phyloP scores from a whole-genome alignment of 2,888 invertebrate genomes.

The Sinohyriopsis cumingii region DNA sequence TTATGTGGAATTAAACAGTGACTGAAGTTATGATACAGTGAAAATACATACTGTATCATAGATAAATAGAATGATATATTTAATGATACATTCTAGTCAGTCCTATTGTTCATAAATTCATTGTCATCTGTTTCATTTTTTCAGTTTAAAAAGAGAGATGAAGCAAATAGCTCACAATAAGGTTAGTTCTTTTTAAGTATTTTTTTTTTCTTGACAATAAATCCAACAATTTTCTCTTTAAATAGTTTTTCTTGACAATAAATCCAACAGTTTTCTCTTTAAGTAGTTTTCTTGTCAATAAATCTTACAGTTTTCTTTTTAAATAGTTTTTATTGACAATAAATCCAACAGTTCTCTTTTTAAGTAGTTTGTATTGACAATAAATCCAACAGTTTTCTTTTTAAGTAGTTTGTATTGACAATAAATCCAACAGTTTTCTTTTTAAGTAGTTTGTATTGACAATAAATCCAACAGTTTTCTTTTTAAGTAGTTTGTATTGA shows the following conservation, averaged over 20 bases:
- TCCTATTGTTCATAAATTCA: not conserved
- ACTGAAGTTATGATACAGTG: no score
- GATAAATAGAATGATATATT: no score
- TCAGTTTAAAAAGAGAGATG: slow-evolving; percentile 95
- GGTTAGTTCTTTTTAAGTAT: slow-evolving; percentile 41
- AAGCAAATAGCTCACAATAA: slow-evolving; percentile 61
- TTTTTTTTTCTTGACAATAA: not conserved
- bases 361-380: not conserved
- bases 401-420: not conserved
- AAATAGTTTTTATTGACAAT: slow-evolving; percentile 1
- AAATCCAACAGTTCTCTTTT: not conserved
- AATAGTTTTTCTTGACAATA: no score
- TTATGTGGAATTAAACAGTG: no score
- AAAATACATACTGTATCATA: no score
- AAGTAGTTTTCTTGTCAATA: not conserved
- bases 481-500: not conserved
- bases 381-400: not conserved
- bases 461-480: no score
- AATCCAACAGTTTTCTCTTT: not conserved
- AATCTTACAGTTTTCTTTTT: not conserved
- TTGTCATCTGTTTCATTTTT: slow-evolving; percentile 26
- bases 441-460: no score
- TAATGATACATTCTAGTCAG: no score
- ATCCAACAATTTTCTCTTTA: not conserved
- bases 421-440: not conserved